Base-by-base conservation (phyloP, 2,797 vertebrate genomes). In the Alectoris magna region DNA sequence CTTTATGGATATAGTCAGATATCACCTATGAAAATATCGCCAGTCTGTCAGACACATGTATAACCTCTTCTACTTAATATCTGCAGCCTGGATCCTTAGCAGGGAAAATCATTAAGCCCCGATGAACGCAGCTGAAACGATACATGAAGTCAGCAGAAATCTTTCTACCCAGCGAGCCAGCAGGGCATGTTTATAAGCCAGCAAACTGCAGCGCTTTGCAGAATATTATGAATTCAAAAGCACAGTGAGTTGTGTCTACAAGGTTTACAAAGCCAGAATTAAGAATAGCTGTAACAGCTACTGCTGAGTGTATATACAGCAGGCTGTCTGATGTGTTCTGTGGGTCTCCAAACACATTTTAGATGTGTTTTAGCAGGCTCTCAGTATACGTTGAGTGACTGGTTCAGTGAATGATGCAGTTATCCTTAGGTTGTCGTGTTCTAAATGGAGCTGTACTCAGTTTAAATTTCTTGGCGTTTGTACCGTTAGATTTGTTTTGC, bases 141-240 rank as follows among this genome's bases (percentile, higher is more conserved):
- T 88, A 58, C 14, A 24, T 87, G 73, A 77, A 96, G 95, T 96
- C 95, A 96, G 95, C 94, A 95, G 80, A 92, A 94, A 73, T 76
- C 49, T 79, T 90, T 95, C 73, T 78, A 76, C 59, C 60, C 68
- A 43, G 75, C 15, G 64, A 92, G 88, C 88, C 92, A 86, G 87
- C n/a, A 0, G 71, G 59, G 55, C 51, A 14, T 12, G 75, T 86
- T 95, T 95, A 49, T 94, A 88, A 80, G 76, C 95, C 88, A 64
- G 53, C 43, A 84, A 95, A 95, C 84, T 92, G 96, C 94, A 89
- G 81, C 27, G 90, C 88, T 77, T 71, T 79, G 92, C 90, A 80
- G 84, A 93, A 95, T 91, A 64, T 41, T 80, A 13, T 3, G 34
- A 60, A 51, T 79, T 90, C 90, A 79, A 41, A 94, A 89, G 78